Conservation (phyloP, 2,113 vertebrate species). For the Sinocyclocheilus maitianheensis region DNA sequence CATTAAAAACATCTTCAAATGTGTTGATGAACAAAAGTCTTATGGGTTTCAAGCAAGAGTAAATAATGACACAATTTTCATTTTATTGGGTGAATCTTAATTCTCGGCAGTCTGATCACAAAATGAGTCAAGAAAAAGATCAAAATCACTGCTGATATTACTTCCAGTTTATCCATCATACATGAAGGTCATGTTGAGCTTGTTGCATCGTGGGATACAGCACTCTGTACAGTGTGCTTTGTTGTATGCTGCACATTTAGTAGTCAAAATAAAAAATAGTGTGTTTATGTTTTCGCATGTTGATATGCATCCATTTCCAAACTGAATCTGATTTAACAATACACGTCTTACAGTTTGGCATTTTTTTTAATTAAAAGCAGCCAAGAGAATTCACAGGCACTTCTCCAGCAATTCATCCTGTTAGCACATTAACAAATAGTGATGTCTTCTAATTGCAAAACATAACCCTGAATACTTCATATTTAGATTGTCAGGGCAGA, state of each 20-base stretch:
- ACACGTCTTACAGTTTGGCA: background rate
- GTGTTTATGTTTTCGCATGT: background rate
- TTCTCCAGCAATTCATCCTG: background rate
- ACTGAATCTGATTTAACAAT: background rate
- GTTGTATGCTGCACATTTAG: background rate
- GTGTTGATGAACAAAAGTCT: background rate
- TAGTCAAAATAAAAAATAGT: background rate
- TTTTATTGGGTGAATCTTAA: background rate
- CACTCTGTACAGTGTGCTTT: background rate
- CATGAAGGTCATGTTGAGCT: background rate
- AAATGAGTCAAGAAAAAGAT: background rate
- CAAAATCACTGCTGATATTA: background rate
- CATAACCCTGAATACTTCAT: background rate
- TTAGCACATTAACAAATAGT: background rate
- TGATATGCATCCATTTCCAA: background rate
- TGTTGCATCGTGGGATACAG: background rate
- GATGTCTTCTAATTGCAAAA: background rate
- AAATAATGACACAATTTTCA: background rate
- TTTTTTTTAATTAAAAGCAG: background rate
- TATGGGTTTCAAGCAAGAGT: background rate
- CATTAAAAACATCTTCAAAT: background rate
- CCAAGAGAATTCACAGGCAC: background rate
- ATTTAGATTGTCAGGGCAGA: conserved; percentile 92
- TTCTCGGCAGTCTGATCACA: background rate
- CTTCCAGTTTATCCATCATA: background rate